Base-by-base conservation (phyloP, 2,113 vertebrate genomes). In the Amblyopsis rosae region DNA sequence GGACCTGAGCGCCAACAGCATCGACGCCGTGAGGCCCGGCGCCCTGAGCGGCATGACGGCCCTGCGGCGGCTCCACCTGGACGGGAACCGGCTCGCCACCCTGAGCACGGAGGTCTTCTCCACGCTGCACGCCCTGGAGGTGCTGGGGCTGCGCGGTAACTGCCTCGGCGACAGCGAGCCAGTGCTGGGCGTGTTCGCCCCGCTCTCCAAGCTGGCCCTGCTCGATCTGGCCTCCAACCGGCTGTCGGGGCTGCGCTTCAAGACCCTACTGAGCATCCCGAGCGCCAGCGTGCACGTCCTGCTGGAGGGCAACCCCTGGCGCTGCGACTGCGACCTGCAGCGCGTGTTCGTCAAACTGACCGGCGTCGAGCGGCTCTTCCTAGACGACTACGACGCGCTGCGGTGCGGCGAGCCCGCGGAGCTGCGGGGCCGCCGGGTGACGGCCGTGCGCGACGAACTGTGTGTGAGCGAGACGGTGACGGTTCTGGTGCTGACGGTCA, bases 401-500 rank as follows among this genome's bases (percentile, higher is more conserved):
- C 74, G 57, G 1, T 90, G 88, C 62, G 50, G 54, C 8, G 75
- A 81, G 13, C 87, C 87, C 0, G 46, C 68, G 0, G 68, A 82
- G 7, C 64, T 87, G 17, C 77, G 51, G 54, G 70, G 66, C 9
- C 54, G 66, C n/a, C 67, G 65, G 8, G 58, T 89, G n/a, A 57
- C 50, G 1, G 77, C 80, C 1, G 80, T 88, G 50, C 80, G 87
- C 62, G 77, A 77, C 0, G 71, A 84, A 71, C 66, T 89, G 35
- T 90, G 90, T 33, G 33, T 82, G 9, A 85, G 83, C 3, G 89
- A 88, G 76, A 89, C 88, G 0, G 83, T 84, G 26, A 90, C 86
- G 0, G 86, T 91, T 12, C 82, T 90, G 9, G 72, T 91, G 16
- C 86, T 91, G 62, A 88, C 84, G 0, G 41, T 90, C 9, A 91